Evolutionary conservation across 2,113 vertebrate species (phyloP), one percentile per base, ranked within the genome.

Genomic region (Cavia porcellus): DNA sequence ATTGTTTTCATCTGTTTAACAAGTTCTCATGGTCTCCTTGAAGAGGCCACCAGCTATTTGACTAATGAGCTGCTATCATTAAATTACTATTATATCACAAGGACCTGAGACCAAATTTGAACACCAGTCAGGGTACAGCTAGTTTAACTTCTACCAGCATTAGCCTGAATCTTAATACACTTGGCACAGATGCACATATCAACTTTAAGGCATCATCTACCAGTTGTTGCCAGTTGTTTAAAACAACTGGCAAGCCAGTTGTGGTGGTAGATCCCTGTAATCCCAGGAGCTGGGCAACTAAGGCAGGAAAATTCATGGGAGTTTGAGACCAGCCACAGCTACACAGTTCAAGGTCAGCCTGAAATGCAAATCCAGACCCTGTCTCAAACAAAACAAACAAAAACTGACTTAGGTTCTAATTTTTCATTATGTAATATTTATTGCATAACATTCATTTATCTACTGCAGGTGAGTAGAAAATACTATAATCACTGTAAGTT

Each of bases 41-140:
- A 92, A 72, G n/a, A 35, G 96, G 77, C 42, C 64, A 95, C 66
- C 7, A 93, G 62, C 47, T 90, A 83, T 45, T 11, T 55, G 55
- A 91, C 20, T 84, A 75, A 96, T 70, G 38, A 77, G 25, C 17
- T 86, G 35, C 85, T 86, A 7, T 28, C 77, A 66, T 77, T 96
- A 93, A 94, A 96, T 92, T 88, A 93, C 4, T 80, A 24, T 32
- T 92, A 70, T 42, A 38, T 88, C 55, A 81, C 86, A 94, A 86
- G 61, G 38, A 89, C 50, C 20, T 30, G 19, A 50, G 82, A 92
- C 22, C 89, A 92, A 89, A 96, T 72, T 82, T 52, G 92, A 90
- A 96, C 47, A 62, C 3, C 92, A 81, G 8, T 87, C 22, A 87
- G 64, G 30, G 42, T 79, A 22, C 20, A 86, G 10, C 81, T 87